Evolutionary conservation across 2,797 vertebrate genomes (phyloP).

Genomic region (Danio kyathit): DNA sequence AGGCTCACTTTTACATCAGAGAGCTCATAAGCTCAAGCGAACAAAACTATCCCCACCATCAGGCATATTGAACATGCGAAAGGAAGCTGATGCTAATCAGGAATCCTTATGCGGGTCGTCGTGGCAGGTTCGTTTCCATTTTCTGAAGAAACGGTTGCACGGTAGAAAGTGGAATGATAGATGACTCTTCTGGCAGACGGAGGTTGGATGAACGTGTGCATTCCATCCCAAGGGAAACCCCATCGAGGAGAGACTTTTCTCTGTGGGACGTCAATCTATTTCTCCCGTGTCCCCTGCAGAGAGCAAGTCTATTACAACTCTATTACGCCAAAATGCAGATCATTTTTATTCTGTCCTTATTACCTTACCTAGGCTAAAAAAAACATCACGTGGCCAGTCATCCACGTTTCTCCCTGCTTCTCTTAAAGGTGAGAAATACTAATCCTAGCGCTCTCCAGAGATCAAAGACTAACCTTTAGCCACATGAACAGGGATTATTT

Average conservation of each 20-base stretch:
- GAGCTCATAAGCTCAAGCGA: slow-evolving; percentile 23
- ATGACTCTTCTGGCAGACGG: slow-evolving; percentile 65
- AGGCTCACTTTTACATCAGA: slow-evolving; percentile 25
- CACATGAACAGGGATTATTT: slow-evolving; percentile 73
- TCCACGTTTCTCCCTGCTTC: background rate
- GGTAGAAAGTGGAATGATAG: slow-evolving; percentile 67
- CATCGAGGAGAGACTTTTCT: slow-evolving; percentile 66
- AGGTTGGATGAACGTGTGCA: slow-evolving; percentile 52
- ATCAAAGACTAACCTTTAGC: slow-evolving; percentile 76
- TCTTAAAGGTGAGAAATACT: slow-evolving; percentile 54
- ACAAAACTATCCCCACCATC: slow-evolving; percentile 32
- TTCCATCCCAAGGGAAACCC: slow-evolving; percentile 62
- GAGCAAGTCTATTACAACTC: slow-evolving; percentile 78
- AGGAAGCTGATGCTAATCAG: slow-evolving; percentile 45
- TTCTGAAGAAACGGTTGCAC: slow-evolving; percentile 56
- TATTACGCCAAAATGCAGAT: slow-evolving; percentile 76
- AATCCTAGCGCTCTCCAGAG: slow-evolving; percentile 74
- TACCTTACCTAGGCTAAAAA: slow-evolving; percentile 20
- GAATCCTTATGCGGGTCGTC: slow-evolving; percentile 42
- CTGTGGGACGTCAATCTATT: slow-evolving; percentile 75
- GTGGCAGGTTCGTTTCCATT: slow-evolving; percentile 31
- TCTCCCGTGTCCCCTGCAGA: slow-evolving; percentile 66
- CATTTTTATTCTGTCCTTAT: slow-evolving; percentile 64
- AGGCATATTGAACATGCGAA: slow-evolving; percentile 36
- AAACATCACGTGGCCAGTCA: slow-evolving; percentile 24